Evolutionary conservation across 2,113 vertebrate species (phyloP), one percentile per base, ranked within the genome.

Genomic region (Micromys minutus): DNA sequence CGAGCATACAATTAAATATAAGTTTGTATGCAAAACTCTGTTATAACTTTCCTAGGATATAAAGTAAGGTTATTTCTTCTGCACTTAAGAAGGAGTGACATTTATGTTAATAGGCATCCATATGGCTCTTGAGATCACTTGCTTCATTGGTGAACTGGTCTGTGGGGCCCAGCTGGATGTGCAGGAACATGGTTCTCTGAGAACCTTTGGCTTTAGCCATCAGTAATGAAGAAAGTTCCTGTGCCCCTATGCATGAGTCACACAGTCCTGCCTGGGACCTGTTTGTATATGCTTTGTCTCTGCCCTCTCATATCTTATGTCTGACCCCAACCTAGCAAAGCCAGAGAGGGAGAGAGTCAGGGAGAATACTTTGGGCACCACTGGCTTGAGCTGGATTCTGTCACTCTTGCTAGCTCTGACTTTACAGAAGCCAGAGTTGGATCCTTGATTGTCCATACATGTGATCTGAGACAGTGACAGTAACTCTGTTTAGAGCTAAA

Each of bases 161-260:
- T 42, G 80, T 77, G 39, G 19, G 61, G 63, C 34, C 85, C 3
- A 36, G 21, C 55, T 96, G 75, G 87, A 63, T 16, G 69, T 50
- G 83, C 8, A 4, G 85, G 94, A 50, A 94, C 87, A 34, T 26
- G 47, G 94, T 57, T 61, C 36, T 1, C 0, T 0, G 52, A 69
- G 63, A 55, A 1, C 93, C 90, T 83, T 94, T 67, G 81, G 90
- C 91, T 87, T 26, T 19, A 24, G 10, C 76, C 96, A 96, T 98
- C 96, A 98, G 55, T 97, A 96, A 96, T 95, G 42, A 75, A 97
- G 74, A 76, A 57, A 72, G 96, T 81, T 59, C 86, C 17, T 1
- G 10, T 16, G 85, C 47, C 65, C 89, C 61, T 12, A 2, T 50
- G 63, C 31, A 0, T 0, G 45, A 8, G 63, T 87, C 86, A 69